Evolutionary conservation across 2,113 vertebrate species (phyloP), one percentile per base, ranked within the genome.

Genomic region (Myxocyprinus asiaticus): DNA sequence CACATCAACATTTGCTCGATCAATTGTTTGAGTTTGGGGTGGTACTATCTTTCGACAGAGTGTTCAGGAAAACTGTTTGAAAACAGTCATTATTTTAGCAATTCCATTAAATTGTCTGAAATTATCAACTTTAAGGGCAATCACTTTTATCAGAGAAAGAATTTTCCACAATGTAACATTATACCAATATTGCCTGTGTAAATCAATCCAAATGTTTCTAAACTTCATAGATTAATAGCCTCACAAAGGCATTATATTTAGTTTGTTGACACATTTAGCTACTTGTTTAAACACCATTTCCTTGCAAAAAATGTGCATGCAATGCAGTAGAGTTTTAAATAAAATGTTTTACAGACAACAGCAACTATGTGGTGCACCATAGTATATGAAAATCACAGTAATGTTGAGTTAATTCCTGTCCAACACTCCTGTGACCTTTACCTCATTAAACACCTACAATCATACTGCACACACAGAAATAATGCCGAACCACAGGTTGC

Each of bases 401-500:
- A 61, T 44, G 14, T 65, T 5, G 61, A 69, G 67, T 22, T 70
- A 22, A 50, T 51, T 15, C 58, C 6, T 9, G 50, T 64, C 59
- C 80, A 56, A 48, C 48, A 69, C 51, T 55, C 44, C 43, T 50
- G 7, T 43, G 68, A 82, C 81, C 81, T 80, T 67, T 22, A 42
- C 69, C 61, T 77, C 81, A 48, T 76, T 42, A 67, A 71, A 81
- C 48, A 80, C 77, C 80, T 75, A 62, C 81, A 87, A 84, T 82
- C 74, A 86, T 83, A 76, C 9, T 84, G 85, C 17, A 80, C 80
- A 81, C 9, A 15, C 83, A 87, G 85, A 91, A 86, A 78, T 84
- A 86, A 84, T 87, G 86, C 84, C 85, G 80, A 79, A 82, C 75
- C 80, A 70, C 78, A 47, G 66, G 74, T 76, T 72, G 91, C 89